Conservation (phyloP, 2,797 vertebrate species). For the Coendou prehensilis region DNA sequence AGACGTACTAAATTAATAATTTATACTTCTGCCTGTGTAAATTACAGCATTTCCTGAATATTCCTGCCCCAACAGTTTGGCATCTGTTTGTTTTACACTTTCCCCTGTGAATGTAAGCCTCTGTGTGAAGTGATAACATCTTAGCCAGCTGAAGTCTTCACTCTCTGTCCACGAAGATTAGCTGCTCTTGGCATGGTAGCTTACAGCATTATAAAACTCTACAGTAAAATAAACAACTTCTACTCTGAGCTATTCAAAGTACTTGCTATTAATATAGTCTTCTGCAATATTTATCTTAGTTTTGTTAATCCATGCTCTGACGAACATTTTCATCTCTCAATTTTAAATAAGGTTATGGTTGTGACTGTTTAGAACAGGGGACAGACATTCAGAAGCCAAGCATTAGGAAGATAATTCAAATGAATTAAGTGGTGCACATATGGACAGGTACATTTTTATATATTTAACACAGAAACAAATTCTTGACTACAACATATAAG, state of each 20-base stretch:
- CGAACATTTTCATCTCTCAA: not conserved
- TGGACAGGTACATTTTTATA: not conserved
- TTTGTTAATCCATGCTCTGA: not conserved
- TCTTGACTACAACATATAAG: not conserved
- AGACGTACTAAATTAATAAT: not conserved
- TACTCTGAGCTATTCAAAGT: not conserved
- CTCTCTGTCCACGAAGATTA: not conserved
- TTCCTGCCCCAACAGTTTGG: not conserved
- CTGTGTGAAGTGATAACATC: not conserved
- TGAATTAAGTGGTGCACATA: not conserved
- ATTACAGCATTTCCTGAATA: not conserved
- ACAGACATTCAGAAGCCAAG: conserved; percentile 24
- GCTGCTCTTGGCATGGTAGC: not conserved
- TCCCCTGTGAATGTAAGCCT: not conserved
- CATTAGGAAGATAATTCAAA: conserved; percentile 17
- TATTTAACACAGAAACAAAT: conserved; percentile 19
- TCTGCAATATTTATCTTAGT: conserved; percentile 17
- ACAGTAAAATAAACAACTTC: not conserved
- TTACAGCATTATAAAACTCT: not conserved
- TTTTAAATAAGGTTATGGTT: conserved; percentile 52
- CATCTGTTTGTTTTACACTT: not conserved
- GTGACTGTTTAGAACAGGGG: not conserved
- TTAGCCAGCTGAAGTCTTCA: not conserved
- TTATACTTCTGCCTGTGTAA: not conserved
- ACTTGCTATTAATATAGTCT: not conserved